phyloP scores from a whole-genome alignment of 2,797 vertebrate genomes.

The Xerus rutilus region DNA sequence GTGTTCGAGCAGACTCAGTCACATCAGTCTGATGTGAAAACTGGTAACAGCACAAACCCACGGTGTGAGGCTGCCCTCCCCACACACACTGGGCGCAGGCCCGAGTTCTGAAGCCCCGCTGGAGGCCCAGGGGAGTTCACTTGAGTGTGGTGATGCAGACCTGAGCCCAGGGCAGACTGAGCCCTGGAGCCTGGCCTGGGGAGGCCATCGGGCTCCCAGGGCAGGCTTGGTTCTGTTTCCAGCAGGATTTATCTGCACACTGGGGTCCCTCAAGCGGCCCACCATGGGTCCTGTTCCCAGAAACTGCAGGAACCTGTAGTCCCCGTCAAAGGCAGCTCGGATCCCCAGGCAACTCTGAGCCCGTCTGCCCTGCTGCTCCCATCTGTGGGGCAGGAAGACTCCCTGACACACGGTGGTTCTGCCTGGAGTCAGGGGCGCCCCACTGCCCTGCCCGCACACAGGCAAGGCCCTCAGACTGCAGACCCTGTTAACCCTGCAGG shows the following conservation, averaged over 20 bases:
- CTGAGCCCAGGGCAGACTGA: neutral
- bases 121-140: neutral
- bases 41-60: no score
- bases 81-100: neutral
- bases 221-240: neutral
- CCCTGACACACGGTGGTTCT: no score
- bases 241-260: neutral
- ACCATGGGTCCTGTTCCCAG: neutral
- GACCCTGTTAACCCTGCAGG: no score
- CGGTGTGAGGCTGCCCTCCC: rapidly evolving
- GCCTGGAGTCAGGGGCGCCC: neutral
- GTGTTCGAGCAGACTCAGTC: neutral
- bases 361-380: neutral
- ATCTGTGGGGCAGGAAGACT: no score
- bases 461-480: rapidly evolving
- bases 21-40: neutral
- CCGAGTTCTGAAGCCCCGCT: neutral
- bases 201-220: neutral
- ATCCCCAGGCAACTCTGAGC: no score
- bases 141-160: rapidly evolving
- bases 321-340: neutral
- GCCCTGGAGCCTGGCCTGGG: rapidly evolving
- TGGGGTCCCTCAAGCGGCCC: neutral
- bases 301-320: neutral
- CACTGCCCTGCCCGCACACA: neutral